Conservation (phyloP, 2,113 vertebrate species). For the Indri indri region DNA sequence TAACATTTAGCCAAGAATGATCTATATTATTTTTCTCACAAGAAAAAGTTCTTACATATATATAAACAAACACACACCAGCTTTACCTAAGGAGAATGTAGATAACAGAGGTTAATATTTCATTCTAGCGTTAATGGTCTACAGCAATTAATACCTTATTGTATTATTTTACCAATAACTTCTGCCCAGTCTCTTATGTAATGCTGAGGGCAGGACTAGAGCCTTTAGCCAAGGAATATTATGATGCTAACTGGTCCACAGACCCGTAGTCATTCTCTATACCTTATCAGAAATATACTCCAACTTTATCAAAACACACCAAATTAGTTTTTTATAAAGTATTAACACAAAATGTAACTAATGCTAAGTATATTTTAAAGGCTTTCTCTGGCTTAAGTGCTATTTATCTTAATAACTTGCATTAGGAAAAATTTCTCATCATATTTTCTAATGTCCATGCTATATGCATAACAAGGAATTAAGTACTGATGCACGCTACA, state of each 20-base stretch:
- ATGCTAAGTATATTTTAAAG: neutral
- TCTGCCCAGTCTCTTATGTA: neutral
- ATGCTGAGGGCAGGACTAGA: neutral
- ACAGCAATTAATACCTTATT: neutral
- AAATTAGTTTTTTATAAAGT: neutral
- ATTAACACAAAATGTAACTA: neutral
- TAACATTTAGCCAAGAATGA: neutral
- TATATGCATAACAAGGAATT: neutral
- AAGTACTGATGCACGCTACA: neutral
- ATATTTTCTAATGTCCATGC: neutral
- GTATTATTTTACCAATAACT: neutral
- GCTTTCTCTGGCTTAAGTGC: neutral
- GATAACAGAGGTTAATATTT: neutral
- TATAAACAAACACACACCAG: conserved; percentile 15
- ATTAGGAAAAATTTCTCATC: neutral
- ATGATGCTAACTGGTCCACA: neutral
- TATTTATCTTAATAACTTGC: neutral
- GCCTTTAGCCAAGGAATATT: neutral
- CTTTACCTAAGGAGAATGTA: neutral
- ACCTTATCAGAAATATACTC: neutral
- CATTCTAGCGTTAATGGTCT: neutral
- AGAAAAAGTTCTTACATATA: neutral
- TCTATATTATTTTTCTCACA: neutral
- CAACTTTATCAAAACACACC: neutral
- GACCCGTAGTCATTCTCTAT: neutral